Base-by-base conservation (phyloP, 2,888 invertebrate species). In the Oscheius myriophilus region DNA sequence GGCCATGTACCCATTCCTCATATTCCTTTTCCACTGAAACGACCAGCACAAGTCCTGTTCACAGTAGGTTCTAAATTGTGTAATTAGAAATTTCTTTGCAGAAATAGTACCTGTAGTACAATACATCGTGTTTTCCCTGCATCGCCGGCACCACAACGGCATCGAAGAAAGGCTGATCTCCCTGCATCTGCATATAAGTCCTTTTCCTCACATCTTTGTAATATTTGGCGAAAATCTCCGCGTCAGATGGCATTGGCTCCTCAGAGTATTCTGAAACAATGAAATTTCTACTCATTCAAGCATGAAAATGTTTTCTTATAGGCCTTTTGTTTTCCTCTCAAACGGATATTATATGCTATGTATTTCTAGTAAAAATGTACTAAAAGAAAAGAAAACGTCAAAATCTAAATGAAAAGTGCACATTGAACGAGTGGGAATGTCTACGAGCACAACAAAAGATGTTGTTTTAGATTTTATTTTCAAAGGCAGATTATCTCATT, bases 21-120 rank as follows among this genome's bases (percentile, higher is more conserved):
- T 23, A 26, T 49, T 46, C 21, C 61, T 46, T 25, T 61, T 61
- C 61, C 61, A 61, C 16, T 61, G 61, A 33, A 61, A 61, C 11
- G 46, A n/a, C 16, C 26, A 61, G n/a, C 61, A 61, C 21, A 61
- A 16, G 26, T 61, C 61, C 2, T 26, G 16, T 26, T 18, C 46
- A 3, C 49, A 25, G 21, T 33, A 49, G 2, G 26, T 46, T 26
- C 61, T 61, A 25, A 23, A 61, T 26, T 9, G 21, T 2, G 11
- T 57, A 7, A n/a, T 41, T 41, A 57, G 18, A 41, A n/a, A 21
- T n/a, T n/a, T n/a, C n/a, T n/a, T n/a, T n/a, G n/a, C n/a, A 57
- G n/a, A 33, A 33, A 33, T 9, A 33, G 9, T 49, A 61, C 61
- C 61, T 6, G 49, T 61, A 61, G 39, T 61, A 61, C 3, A 49